phyloP scores from a whole-genome alignment of 1,140 invertebrate genomes.

The Bombus breviceps region DNA sequence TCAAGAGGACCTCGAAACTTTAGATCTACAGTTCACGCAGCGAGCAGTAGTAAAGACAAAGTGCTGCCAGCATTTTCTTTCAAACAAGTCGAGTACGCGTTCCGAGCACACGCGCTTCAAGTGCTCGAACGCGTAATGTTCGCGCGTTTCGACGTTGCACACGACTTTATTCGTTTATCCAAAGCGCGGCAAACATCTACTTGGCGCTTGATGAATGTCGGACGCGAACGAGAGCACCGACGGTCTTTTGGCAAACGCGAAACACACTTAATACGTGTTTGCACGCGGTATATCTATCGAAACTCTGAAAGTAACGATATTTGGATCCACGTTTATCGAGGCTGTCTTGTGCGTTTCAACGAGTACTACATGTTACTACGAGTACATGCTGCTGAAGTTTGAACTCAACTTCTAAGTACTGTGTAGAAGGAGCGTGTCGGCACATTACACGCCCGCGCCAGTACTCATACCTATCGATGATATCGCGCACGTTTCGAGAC shows the following conservation, averaged over 20 bases:
- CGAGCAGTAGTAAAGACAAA: background rate
- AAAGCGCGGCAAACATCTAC: background rate
- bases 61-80: background rate
- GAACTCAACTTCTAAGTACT: background rate
- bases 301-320: background rate
- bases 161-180: background rate
- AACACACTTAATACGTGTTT: background rate
- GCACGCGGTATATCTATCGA: background rate
- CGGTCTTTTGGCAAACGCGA: background rate
- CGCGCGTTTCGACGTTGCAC: background rate
- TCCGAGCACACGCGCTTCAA: background rate
- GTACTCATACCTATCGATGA: slow-evolving; percentile 18
- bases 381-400: background rate
- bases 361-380: too few species aligned
- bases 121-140: background rate
- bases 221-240: background rate
- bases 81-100: background rate
- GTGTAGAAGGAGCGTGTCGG: background rate
- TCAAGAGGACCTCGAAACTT: background rate
- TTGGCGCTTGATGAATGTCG: background rate
- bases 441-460: background rate
- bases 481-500: slow-evolving; percentile 42
- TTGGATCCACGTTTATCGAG: background rate
- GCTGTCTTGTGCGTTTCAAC: too few species aligned
- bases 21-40: background rate